Evolutionary conservation across 2,888 invertebrate species (phyloP).

Genomic region (Aproaerema taeniolella): DNA sequence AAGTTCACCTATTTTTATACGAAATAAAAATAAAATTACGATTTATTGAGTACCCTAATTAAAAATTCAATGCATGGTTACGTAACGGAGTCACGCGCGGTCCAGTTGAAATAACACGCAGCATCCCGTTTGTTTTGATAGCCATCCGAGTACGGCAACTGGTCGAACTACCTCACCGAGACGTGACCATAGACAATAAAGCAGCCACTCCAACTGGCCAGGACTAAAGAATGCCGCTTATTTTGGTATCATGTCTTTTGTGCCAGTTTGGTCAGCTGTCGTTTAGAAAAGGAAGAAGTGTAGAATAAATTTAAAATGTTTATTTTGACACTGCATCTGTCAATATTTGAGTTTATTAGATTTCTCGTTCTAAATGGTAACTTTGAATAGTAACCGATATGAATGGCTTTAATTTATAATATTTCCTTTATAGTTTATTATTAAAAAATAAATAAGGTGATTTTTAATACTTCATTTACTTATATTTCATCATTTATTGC

Average conservation of each 20-base stretch:
- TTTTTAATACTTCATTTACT: no score
- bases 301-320: constrained; percentile 7
- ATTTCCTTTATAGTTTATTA: no score
- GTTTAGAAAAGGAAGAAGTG: constrained; percentile 14
- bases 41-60: no score
- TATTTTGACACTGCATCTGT: constrained; percentile 5
- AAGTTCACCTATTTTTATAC: no score
- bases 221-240: constrained; percentile 22
- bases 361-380: no score
- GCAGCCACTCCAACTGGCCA: constrained; percentile 21
- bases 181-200: constrained; percentile 69
- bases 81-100: constrained; percentile 43
- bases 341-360: constrained; percentile 7
- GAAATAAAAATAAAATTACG: no score
- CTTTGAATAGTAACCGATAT: no score
- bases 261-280: constrained; percentile 44
- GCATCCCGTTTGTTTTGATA: constrained; percentile 56
- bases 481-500: no score
- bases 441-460: no score
- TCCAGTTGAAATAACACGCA: constrained; percentile 72
- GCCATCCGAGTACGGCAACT: constrained; percentile 40
- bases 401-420: no score
- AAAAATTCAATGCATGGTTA: constrained; percentile 41
- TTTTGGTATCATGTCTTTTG: constrained; percentile 40
- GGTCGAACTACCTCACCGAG: constrained; percentile 20